Evolutionary conservation across 1,140 invertebrate species (phyloP).

Genomic region (Ruditapes philippinarum): DNA sequence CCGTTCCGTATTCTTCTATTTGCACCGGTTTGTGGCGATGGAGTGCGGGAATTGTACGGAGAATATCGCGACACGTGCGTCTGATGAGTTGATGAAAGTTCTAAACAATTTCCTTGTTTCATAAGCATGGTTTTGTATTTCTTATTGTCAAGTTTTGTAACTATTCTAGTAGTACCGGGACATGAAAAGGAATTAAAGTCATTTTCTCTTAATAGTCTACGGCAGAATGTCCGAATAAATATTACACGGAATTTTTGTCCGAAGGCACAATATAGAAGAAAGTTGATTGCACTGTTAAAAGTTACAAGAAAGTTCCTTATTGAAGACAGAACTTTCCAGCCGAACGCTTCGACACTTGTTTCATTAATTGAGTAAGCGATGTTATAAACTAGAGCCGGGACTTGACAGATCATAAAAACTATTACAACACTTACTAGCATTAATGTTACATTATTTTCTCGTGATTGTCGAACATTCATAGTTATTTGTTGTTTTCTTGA

Average conservation of each 20-base stretch:
- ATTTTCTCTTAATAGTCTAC: conserved; percentile 73
- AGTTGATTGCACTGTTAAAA: conserved; percentile 98
- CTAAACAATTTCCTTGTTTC: conserved; percentile 33
- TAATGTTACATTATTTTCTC: conserved; percentile 89
- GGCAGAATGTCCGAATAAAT: conserved; percentile 95
- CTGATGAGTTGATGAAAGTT: conserved; percentile 64
- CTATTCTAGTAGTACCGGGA: conserved; percentile 64
- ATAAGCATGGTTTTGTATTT: conserved; percentile 47
- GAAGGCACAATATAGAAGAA: conserved; percentile 98
- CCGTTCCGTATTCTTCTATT: background rate
- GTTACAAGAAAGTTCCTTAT: conserved; percentile 96
- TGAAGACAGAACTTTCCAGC: conserved; percentile 81
- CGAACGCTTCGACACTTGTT: conserved; percentile 58
- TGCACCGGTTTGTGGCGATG: background rate
- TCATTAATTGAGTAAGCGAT: conserved; percentile 87
- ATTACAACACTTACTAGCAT: conserved; percentile 98
- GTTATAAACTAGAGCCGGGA: conserved; percentile 96
- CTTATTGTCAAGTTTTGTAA: conserved; percentile 57
- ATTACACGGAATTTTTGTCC: conserved; percentile 98
- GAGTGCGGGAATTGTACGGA: conserved; percentile 60
- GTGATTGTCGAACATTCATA: conserved; percentile 84
- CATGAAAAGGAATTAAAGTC: conserved; percentile 80
- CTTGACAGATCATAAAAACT: conserved; percentile 97
- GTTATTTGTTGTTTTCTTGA: conserved; percentile 82
- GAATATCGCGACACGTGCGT: conserved; percentile 74